phyloP scores from a whole-genome alignment of 2,113 vertebrate species.

The Equus quagga region DNA sequence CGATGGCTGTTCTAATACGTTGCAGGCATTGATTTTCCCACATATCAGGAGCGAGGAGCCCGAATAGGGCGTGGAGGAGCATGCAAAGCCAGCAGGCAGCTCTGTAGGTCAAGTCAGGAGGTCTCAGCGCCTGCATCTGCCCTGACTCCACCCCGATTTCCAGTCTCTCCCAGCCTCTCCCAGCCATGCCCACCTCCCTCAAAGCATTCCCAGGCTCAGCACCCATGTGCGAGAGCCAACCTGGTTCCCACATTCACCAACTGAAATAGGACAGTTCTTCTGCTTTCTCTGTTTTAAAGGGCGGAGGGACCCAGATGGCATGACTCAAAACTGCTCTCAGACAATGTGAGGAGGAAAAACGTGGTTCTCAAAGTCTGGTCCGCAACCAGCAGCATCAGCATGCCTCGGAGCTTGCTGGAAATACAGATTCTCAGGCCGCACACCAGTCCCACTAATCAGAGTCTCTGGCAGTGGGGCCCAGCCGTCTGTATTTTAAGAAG shows the following conservation, averaged over 20 bases:
- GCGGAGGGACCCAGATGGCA: background rate
- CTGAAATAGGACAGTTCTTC: background rate
- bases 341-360: background rate
- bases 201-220: background rate
- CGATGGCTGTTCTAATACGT: conserved; percentile 79
- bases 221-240: background rate
- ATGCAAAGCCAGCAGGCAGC: background rate
- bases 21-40: conserved; percentile 77
- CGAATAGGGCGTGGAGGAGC: background rate
- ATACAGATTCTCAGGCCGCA: background rate
- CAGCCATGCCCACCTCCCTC: background rate
- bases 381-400: background rate
- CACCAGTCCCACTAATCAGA: background rate
- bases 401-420: background rate
- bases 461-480: background rate
- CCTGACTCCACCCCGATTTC: background rate
- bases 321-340: background rate
- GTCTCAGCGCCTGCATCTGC: background rate
- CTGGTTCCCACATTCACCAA: background rate
- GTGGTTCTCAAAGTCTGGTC: background rate
- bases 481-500: background rate
- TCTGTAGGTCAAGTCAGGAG: background rate
- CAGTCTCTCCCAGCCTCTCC: background rate
- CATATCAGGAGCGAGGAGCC: conserved; percentile 51
- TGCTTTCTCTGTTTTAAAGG: background rate